Evolutionary conservation across 1,140 invertebrate species (phyloP), one percentile per base, ranked within the genome.

Genomic region (Drosophila lowei): DNA sequence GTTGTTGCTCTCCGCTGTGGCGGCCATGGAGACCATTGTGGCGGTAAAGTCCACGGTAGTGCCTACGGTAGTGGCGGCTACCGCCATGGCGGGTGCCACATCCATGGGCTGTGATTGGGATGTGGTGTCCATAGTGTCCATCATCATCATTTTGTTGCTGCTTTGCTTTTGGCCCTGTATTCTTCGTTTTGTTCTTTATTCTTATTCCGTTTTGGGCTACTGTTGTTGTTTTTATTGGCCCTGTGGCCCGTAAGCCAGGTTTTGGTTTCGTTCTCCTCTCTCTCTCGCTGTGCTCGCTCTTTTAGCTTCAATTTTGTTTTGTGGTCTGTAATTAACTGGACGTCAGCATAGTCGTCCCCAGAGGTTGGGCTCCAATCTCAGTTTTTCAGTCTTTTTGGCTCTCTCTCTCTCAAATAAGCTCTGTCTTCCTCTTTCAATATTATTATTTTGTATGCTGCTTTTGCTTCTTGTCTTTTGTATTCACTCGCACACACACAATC

Each of bases 71-170:
- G 83, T 88, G 46, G 83, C 83, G 6, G 83, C 83, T 34, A 86
- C 65, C 6, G 81, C 81, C 6, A 86, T 75, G 28, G 83, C 83
- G n/a, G 83, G 83, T 49, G 79, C 78, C 48, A 88, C 83, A 62
- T 88, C 83, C 83, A 88, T 88, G 11, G 83, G 83, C 47, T 86
- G 81, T 16, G 62, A 60, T 47, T 63, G 54, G 48, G 70, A 74
- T 43, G 50, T 48, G 43, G 83, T 72, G 49, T 88, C 83, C 75
- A 88, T 73, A 67, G 89, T 89, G 79, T 90, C 89, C 89, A 90
- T 90, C 89, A 90, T 90, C 89, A 90, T 90, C 89, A 90, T 90
- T 71, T 78, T 84, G 67, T 59, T 57, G 34, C 34, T 38, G 34
- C 34, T 34, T 53, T 18, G 9, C 55, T 48, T 71, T 28, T 38